phyloP scores from a whole-genome alignment of 2,888 invertebrate genomes.

The Parnassius smintheus region DNA sequence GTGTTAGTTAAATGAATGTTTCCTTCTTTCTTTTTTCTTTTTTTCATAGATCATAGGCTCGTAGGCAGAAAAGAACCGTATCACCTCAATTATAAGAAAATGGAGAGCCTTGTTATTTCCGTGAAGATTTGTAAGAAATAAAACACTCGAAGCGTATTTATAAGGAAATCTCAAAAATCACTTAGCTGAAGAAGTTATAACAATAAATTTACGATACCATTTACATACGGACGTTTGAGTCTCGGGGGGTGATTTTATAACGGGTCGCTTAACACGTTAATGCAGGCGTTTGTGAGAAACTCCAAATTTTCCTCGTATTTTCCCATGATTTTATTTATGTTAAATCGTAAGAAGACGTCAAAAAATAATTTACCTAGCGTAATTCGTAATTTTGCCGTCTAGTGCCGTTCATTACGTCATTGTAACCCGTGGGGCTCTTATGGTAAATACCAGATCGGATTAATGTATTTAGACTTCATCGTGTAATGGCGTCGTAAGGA shows the following conservation, averaged over 20 bases:
- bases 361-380: no score
- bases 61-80: no score
- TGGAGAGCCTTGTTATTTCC: background rate
- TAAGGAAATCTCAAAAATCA: slow-evolving; percentile 70
- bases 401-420: no score
- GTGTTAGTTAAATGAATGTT: no score
- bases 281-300: slow-evolving; percentile 40
- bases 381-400: no score
- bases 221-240: slow-evolving; percentile 64
- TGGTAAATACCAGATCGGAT: no score
- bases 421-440: no score
- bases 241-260: slow-evolving; percentile 56
- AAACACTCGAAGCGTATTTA: slow-evolving; percentile 4
- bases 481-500: no score
- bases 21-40: no score
- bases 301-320: slow-evolving; percentile 43
- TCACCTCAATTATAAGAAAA: no score
- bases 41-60: no score
- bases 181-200: slow-evolving; percentile 72
- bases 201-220: slow-evolving; percentile 74
- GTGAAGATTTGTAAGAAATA: background rate
- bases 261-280: slow-evolving; percentile 68
- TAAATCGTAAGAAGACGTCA: slow-evolving; percentile 4
- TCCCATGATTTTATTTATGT: slow-evolving; percentile 30
- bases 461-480: no score